Evolutionary conservation across 53 echinoderm and acorn worm genomes (phyloP).

Genomic region (Glandiceps talaboti): DNA sequence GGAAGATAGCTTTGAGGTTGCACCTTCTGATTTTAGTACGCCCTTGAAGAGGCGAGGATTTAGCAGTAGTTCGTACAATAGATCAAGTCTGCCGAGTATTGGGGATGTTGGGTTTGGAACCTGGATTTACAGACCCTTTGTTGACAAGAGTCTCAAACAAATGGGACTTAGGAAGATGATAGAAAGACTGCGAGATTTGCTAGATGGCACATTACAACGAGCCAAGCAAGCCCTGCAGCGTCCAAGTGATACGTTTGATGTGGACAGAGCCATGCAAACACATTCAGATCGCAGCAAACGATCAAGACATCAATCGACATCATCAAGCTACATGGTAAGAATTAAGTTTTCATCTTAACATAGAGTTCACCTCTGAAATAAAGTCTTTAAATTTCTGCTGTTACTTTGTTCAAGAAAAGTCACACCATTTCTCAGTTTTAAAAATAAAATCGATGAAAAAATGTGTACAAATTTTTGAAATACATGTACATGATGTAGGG

Average conservation of each 20-base stretch:
- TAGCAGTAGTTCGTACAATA: background rate
- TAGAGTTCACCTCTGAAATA: too few relatives aligned
- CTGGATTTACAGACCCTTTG: slow-evolving; percentile 85
- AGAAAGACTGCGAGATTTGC: slow-evolving; percentile 47
- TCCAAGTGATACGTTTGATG: background rate
- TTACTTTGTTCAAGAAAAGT: too few relatives aligned
- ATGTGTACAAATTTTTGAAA: too few relatives aligned
- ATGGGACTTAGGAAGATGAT: slow-evolving; percentile 74
- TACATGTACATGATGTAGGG: too few relatives aligned
- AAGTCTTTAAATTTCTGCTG: too few relatives aligned
- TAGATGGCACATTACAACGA: slow-evolving; percentile 54
- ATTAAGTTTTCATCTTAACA: too few relatives aligned
- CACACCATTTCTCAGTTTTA: too few relatives aligned
- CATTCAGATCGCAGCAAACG: too few relatives aligned
- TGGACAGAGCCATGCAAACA: too few relatives aligned
- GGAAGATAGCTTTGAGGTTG: background rate
- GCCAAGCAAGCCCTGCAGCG: slow-evolving; percentile 28
- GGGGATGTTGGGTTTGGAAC: slow-evolving; percentile 11
- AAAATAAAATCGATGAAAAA: too few relatives aligned
- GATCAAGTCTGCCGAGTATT: background rate
- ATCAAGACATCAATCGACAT: too few relatives aligned
- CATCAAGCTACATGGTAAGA: too few relatives aligned
- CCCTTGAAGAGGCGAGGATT: background rate
- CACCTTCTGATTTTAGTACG: background rate
- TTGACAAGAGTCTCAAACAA: slow-evolving; percentile 87